Evolutionary conservation across 2,113 vertebrate genomes (phyloP), one percentile per base, ranked within the genome.

Genomic region (Verasper variegatus): DNA sequence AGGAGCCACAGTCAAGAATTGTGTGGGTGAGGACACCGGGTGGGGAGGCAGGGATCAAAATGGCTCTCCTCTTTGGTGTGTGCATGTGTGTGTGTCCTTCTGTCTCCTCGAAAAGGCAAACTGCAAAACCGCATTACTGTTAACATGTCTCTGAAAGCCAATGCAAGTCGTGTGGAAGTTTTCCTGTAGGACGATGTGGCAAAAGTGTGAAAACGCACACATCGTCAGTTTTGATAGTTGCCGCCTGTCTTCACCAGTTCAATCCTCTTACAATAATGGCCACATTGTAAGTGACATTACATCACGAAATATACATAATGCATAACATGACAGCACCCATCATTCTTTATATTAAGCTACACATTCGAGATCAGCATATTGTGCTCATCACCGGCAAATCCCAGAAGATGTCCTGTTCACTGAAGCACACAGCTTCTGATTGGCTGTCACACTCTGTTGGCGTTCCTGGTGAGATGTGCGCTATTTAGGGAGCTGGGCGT

Each of bases 11-110:
- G 85, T 69, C 4, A 65, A 71, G 84, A 74, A 72, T 58, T 67
- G 78, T 71, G 87, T 85, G 90, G 88, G 90, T 74, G 90, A 91
- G 73, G 87, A 86, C 45, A 51, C 74, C 10, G 70, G 68, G 54
- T 45, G 15, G 74, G 62, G 76, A 88, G 67, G 58, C 23, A 58
- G 49, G 76, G 73, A 83, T 74, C 62, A 81, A 83, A 84, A 86
- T 60, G 65, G 23, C 63, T 68, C 71, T 76, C 69, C 31, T 64
- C 61, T 66, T 78, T 51, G 14, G 49, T n/a, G 52, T 65, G 65
- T 68, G 66, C 72, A 52, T 74, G 67, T 23, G 64, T 10, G 35
- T 37, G 35, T 10, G 8, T 74, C 52, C 68, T 31, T 10, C 8
- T 37, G 35, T 37, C 35, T 74, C 52, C 68, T 31, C 49, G 61